Percentiles rank a stretch among this genome's conserved stretches.
phyloP scores from a whole-genome alignment of 2,797 vertebrate genomes.

The Dromococcyx pavoninus region DNA sequence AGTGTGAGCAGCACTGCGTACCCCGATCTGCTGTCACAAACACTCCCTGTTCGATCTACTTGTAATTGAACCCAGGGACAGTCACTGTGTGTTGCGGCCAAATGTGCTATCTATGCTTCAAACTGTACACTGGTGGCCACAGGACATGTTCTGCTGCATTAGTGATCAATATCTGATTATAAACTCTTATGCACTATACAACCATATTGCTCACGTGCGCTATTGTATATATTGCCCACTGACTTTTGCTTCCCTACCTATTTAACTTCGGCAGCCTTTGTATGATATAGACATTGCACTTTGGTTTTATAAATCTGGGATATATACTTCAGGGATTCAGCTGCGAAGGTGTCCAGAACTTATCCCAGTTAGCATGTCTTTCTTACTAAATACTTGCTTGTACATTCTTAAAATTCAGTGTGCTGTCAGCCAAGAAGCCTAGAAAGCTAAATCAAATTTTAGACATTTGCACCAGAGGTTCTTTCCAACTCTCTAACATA shows the following conservation, averaged over 20 bases:
- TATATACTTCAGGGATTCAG: not conserved
- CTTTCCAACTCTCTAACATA: conserved; percentile 44
- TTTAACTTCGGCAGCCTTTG: not conserved
- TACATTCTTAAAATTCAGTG: conserved; percentile 8
- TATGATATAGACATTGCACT: not conserved
- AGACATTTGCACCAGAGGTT: conserved; percentile 45
- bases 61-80: not conserved
- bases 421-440: conserved; percentile 49
- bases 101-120: not conserved
- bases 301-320: not conserved
- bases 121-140: not conserved
- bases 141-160: not conserved
- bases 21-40: not conserved
- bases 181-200: not conserved
- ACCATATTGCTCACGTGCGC: not conserved
- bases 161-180: not conserved
- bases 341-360: not conserved
- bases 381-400: conserved; percentile 20
- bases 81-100: not conserved
- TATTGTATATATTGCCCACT: not conserved
- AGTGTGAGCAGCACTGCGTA: not conserved
- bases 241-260: not conserved
- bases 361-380: not conserved
- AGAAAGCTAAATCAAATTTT: conserved; percentile 53
- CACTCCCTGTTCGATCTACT: not conserved